Percentiles rank a stretch among this genome's conserved stretches.
phyloP scores from a whole-genome alignment of 2,113 vertebrate genomes.

The Lepus timidus region DNA sequence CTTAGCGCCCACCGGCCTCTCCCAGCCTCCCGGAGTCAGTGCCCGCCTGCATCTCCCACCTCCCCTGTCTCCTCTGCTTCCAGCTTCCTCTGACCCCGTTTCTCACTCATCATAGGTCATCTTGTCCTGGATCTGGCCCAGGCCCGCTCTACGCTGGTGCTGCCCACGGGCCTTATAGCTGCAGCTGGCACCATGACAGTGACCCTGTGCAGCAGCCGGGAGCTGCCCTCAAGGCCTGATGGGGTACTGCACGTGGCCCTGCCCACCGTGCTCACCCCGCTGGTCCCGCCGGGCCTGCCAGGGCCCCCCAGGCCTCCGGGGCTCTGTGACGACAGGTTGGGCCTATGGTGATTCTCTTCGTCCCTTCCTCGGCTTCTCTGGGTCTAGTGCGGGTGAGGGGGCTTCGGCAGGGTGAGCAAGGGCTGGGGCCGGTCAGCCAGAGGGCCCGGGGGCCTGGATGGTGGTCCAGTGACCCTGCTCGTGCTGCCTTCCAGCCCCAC shows the following conservation, averaged over 20 bases:
- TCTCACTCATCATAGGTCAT: slow-evolving; percentile 90
- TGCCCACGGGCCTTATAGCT: slow-evolving; percentile 91
- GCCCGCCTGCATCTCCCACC: background rate
- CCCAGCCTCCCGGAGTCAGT: background rate
- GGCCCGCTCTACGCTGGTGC: slow-evolving; percentile 92
- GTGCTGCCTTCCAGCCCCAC: slow-evolving; percentile 89
- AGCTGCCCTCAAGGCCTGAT: slow-evolving; percentile 93
- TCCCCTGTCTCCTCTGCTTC: background rate
- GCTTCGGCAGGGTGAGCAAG: slow-evolving; percentile 32
- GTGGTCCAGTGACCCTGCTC: background rate
- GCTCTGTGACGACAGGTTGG: slow-evolving; percentile 95
- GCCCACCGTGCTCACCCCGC: slow-evolving; percentile 92
- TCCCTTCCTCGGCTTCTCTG: slow-evolving; percentile 87
- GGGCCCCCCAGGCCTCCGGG: slow-evolving; percentile 90
- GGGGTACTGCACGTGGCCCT: slow-evolving; percentile 93
- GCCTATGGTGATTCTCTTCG: slow-evolving; percentile 91
- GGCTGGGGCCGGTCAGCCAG: slow-evolving; percentile 18
- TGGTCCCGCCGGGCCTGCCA: slow-evolving; percentile 83
- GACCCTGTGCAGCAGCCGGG: slow-evolving; percentile 92
- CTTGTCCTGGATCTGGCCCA: slow-evolving; percentile 95
- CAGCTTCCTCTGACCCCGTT: slow-evolving; percentile 43
- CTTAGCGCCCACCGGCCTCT: background rate
- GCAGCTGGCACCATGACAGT: slow-evolving; percentile 92
- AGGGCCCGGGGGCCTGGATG: background rate
- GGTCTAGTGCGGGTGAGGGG: slow-evolving; percentile 85